Evolutionary conservation across 2,113 vertebrate genomes (phyloP).

Genomic region (Nothobranchius kuhntae): DNA sequence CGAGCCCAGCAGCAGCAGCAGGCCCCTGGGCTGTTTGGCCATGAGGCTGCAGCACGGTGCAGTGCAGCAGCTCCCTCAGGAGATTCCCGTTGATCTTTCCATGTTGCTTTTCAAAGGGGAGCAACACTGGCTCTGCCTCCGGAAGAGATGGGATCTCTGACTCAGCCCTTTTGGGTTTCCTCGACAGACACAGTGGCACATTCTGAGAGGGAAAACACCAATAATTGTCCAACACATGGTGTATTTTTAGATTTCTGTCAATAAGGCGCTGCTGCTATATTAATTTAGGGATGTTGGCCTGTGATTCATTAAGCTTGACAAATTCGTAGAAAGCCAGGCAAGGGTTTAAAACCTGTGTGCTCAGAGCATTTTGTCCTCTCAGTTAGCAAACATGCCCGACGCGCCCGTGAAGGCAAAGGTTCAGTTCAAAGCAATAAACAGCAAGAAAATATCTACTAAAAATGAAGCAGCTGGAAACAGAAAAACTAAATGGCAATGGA

Average conservation of each 20-base stretch:
- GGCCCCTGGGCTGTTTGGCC: conserved; percentile 65
- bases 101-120: conserved; percentile 62
- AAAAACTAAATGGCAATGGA: conserved; percentile 10
- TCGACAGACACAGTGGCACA: conserved; percentile 67
- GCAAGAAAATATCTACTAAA: conserved; percentile 17
- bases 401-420: conserved; percentile 1
- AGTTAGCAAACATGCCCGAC: conserved; percentile 22
- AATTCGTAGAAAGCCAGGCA: conserved; percentile 28
- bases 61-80: conserved; percentile 61
- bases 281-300: conserved; percentile 14
- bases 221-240: conserved; percentile 14
- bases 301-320: conserved; percentile 20
- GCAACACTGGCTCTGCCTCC: conserved; percentile 52
- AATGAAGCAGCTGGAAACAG: conserved; percentile 10
- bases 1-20: conserved; percentile 39
- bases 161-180: conserved; percentile 79
- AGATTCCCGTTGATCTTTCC: conserved; percentile 69
- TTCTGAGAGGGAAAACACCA: conserved; percentile 32
- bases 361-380: neutral
- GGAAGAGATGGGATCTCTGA: conserved; percentile 83
- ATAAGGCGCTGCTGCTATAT: neutral
- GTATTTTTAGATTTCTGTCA: conserved; percentile 9
- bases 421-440: conserved; percentile 15
- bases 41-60: conserved; percentile 44
- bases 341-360: conserved; percentile 1